phyloP scores from a whole-genome alignment of 2,888 invertebrate species.

The Drosophila affinis region DNA sequence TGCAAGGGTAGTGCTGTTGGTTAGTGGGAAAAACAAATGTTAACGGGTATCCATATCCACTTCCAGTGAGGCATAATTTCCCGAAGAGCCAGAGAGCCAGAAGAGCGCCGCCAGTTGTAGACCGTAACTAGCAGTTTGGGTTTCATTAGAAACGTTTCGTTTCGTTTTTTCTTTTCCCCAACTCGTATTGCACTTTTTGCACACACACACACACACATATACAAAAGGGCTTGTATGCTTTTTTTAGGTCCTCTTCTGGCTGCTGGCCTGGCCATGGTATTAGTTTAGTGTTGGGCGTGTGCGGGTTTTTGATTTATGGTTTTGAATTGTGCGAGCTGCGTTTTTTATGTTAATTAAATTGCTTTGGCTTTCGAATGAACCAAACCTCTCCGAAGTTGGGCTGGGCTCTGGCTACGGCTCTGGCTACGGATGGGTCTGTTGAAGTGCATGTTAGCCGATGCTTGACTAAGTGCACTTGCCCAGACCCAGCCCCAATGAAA shows the following conservation, averaged over 20 bases:
- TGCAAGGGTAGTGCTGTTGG: not conserved
- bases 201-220: constrained; percentile 29
- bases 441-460: constrained; percentile 37
- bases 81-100: constrained; percentile 6
- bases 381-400: not conserved
- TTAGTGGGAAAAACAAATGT: constrained; percentile 25
- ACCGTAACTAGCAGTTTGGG: constrained; percentile 37
- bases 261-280: constrained; percentile 27
- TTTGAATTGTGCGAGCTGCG: constrained; percentile 55
- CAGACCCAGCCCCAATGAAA: constrained; percentile 9
- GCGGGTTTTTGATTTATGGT: constrained; percentile 69
- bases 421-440: not conserved
- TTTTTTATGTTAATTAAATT: constrained; percentile 77
- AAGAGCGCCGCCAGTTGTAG: constrained; percentile 13
- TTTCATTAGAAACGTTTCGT: constrained; percentile 34
- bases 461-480: constrained; percentile 41
- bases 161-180: not conserved
- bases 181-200: constrained; percentile 28
- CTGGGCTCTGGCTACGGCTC: constrained; percentile 1
- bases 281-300: constrained; percentile 58
- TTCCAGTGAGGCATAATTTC: constrained; percentile 30
- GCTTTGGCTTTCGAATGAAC: constrained; percentile 41
- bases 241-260: constrained; percentile 9
- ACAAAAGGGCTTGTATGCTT: not conserved
- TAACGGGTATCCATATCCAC: constrained; percentile 15